Evolutionary conservation across 1,140 invertebrate genomes (phyloP), one percentile per base, ranked within the genome.

Genomic region (Probaryconus sp.): DNA sequence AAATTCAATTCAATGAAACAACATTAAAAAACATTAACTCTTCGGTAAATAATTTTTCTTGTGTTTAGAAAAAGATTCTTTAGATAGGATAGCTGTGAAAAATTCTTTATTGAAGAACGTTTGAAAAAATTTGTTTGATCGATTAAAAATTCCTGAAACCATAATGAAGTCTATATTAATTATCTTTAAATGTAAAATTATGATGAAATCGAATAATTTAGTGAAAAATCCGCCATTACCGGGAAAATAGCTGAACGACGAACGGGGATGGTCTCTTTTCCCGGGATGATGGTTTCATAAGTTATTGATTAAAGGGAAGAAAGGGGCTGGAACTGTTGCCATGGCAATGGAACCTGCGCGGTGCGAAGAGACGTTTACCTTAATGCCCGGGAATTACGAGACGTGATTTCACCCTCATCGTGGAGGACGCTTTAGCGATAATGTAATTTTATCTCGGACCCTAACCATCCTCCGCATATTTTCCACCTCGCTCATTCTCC

Each of bases 331-430:
- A 42, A 74, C 70, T 71, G 84, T 87, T 56, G 38, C 79, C 81
- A 88, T 88, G 81, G 67, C 60, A 70, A 88, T 85, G 78, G 81
- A 83, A 81, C 81, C 79, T 85, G 85, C 85, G 84, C 83, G 55
- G 73, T 85, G 73, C 70, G 76, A 76, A 76, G 79, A 77, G 72
- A 84, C 84, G 82, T 85, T 87, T 87, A 87, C 86, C 84, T 87
- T 87, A 87, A 87, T 86, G 81, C 83, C 79, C 77, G 81, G 81
- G 82, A 86, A 87, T 87, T 87, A 87, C 82, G 81, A 77, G 77
- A 85, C 85, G 83, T 86, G 85, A 87, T 86, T 85, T 85, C 50
- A 63, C 71, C 67, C 68, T 78, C 58, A 64, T 78, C 76, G 72
- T 76, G 55, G 72, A 81, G 79, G 73, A 80, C 76, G 79, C 55